Conservation (phyloP, 1,140 invertebrate species). For the Drosophila kanapiae region DNA sequence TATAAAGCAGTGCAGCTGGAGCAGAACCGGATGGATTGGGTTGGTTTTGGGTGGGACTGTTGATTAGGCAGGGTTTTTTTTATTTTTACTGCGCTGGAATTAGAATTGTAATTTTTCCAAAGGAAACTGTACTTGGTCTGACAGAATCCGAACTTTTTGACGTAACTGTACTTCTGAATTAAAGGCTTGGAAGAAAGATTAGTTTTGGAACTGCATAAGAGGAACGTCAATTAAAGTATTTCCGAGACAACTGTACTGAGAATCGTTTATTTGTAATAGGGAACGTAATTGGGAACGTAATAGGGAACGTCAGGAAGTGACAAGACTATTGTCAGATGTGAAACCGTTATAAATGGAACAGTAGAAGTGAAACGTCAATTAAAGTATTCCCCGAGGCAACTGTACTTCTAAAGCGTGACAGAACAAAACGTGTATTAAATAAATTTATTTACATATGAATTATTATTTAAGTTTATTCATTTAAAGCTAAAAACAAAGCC, state of each 20-base stretch:
- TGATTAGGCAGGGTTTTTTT: conserved; percentile 34
- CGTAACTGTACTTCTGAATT: neutral
- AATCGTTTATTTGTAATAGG: too few species aligned
- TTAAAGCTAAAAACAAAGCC: neutral
- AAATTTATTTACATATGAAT: too few species aligned
- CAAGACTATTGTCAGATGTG: too few species aligned
- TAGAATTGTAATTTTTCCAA: neutral
- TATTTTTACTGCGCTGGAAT: neutral
- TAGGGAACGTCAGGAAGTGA: too few species aligned
- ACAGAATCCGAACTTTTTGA: neutral
- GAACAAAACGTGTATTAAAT: too few species aligned
- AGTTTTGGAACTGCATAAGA: too few species aligned
- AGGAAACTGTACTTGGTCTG: conserved; percentile 16
- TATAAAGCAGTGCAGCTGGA: conserved; percentile 54
- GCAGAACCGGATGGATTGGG: conserved; percentile 13
- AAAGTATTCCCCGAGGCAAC: too few species aligned
- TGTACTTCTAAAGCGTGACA: too few species aligned
- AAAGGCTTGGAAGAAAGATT: neutral
- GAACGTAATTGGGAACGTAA: too few species aligned
- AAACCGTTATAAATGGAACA: neutral
- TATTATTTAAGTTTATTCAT: too few species aligned
- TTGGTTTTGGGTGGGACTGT: conserved; percentile 7
- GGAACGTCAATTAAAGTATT: too few species aligned
- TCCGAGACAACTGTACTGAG: too few species aligned
- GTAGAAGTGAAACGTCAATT: neutral